Evolutionary conservation across 2,113 vertebrate genomes (phyloP).

Genomic region (Peromyscus leucopus): DNA sequence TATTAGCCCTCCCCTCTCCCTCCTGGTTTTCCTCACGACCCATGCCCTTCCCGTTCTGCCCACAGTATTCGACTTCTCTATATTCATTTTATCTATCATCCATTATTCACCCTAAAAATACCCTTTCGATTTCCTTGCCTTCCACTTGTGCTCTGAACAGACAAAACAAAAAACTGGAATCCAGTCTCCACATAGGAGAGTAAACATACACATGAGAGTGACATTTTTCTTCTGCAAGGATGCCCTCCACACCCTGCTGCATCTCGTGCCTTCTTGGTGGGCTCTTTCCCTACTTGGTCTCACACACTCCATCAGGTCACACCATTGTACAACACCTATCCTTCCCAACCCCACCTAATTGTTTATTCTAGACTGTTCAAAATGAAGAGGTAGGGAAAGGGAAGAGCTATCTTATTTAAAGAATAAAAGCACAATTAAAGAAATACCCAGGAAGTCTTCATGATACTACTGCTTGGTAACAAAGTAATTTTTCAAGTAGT

Average conservation of each 20-base stretch:
- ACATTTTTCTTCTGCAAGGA: background rate
- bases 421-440: background rate
- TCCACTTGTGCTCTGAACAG: background rate
- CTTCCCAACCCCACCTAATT: background rate
- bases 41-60: background rate
- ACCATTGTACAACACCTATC: background rate
- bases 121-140: background rate
- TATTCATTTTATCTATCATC: background rate
- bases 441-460: background rate
- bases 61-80: background rate
- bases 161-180: background rate
- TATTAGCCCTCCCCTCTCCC: background rate
- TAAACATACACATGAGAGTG: background rate
- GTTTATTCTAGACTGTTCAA: background rate
- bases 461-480: background rate
- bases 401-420: background rate
- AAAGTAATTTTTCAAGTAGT: background rate
- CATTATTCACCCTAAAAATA: background rate
- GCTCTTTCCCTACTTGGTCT: background rate
- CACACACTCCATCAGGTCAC: background rate
- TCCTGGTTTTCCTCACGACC: background rate
- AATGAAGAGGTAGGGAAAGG: background rate
- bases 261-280: background rate
- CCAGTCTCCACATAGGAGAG: background rate
- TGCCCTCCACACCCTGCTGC: background rate